These are phyloP conservation scores for Sminthurinus signatus DNA, from an alignment of 1,140 invertebrate genomes.

Conservation along the genomic window DNA sequence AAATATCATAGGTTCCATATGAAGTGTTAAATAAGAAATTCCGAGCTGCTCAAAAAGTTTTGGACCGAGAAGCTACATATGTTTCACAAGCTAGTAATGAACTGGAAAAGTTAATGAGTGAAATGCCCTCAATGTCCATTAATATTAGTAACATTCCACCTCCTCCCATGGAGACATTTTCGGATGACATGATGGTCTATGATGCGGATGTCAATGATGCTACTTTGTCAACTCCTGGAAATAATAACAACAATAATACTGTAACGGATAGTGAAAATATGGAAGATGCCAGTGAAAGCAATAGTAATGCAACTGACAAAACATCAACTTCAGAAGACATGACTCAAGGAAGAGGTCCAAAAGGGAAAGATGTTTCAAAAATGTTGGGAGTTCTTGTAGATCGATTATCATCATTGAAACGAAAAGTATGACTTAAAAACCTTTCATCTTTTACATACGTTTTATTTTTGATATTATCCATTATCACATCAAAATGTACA, in stretches of 20 bases:
- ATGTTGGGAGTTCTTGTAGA: slow-evolving; percentile 82
- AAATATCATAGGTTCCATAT: slow-evolving; percentile 75
- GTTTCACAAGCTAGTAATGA: slow-evolving; percentile 70
- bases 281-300: slow-evolving; percentile 23
- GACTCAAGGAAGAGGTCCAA: slow-evolving; percentile 33
- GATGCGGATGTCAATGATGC: background rate
- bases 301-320: slow-evolving; percentile 24
- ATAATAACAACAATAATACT: background rate
- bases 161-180: background rate
- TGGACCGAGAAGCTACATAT: slow-evolving; percentile 88
- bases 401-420: slow-evolving; percentile 79
- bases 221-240: background rate
- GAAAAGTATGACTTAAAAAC: slow-evolving; percentile 70
- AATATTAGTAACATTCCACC: background rate
- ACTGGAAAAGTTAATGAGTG: slow-evolving; percentile 65
- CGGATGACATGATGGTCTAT: background rate
- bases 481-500: no score
- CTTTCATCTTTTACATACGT: no score
- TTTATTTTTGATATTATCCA: no score
- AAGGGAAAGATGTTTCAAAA: slow-evolving; percentile 62
- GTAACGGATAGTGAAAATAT: background rate
- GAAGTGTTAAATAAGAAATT: slow-evolving; percentile 98
- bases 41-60: slow-evolving; percentile 82
- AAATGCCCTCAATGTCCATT: slow-evolving; percentile 29
- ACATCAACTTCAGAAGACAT: slow-evolving; percentile 6